Percentiles rank a stretch among this genome's conserved stretches.
Conservation (phyloP, 2,113 vertebrate genomes). For the Lipophrys pholis region DNA sequence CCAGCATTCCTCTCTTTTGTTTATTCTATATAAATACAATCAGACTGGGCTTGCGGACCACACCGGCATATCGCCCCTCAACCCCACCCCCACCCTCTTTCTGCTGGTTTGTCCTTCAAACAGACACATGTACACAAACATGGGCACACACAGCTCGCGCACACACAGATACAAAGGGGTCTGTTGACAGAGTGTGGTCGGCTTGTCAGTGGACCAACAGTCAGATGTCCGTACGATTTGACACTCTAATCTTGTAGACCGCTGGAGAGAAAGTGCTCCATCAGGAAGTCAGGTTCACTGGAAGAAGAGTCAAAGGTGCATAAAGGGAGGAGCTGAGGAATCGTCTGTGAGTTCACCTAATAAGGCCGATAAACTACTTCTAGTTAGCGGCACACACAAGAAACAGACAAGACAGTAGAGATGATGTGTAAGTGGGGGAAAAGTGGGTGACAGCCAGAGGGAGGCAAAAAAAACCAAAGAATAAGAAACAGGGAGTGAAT, state of each 20-base stretch:
- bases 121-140: conserved; percentile 64
- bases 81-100: conserved; percentile 24
- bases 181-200: conserved; percentile 66
- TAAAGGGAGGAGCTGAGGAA: background rate
- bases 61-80: conserved; percentile 54
- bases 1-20: conserved; percentile 82
- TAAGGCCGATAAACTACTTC: background rate
- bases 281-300: too few species aligned
- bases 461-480: conserved; percentile 15
- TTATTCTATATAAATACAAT: conserved; percentile 83
- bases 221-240: conserved; percentile 16
- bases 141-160: conserved; percentile 40
- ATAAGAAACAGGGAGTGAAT: conserved; percentile 35
- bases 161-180: conserved; percentile 58
- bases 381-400: conserved; percentile 9
- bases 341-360: too few species aligned
- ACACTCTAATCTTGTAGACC: conserved; percentile 28
- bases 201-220: conserved; percentile 40
- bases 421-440: conserved; percentile 31
- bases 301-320: background rate
- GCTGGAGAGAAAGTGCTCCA: conserved; percentile 6
- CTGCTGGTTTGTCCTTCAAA: conserved; percentile 66
- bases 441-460: conserved; percentile 25
- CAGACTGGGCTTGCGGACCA: conserved; percentile 58
- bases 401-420: too few species aligned